These are phyloP conservation scores for Argyrosomus japonicus DNA, from an alignment of 2,113 vertebrate species.

Conservation along the genomic window DNA sequence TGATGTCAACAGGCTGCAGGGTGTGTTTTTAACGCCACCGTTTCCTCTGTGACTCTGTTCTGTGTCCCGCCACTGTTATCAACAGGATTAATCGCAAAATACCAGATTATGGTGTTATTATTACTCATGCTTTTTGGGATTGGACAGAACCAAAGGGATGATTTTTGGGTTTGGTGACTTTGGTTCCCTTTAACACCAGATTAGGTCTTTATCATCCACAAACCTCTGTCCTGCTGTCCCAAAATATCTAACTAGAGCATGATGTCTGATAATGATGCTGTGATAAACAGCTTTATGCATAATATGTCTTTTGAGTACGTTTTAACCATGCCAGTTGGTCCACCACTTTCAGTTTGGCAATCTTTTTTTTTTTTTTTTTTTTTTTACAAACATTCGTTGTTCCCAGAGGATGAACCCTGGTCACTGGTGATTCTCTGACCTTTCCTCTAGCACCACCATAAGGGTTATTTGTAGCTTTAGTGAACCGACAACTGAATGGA, in stretches of 20 bases:
- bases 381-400: not conserved
- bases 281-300: not conserved
- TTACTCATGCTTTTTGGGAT: slow-evolving; percentile 41
- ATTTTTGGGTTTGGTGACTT: slow-evolving; percentile 16
- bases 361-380: no score
- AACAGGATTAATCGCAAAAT: slow-evolving; percentile 65
- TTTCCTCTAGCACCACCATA: not conserved
- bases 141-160: slow-evolving; percentile 19
- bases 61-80: slow-evolving; percentile 41
- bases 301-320: not conserved
- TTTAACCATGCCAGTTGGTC: not conserved
- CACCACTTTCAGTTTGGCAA: not conserved
- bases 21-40: slow-evolving; percentile 47
- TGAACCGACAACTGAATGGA: not conserved
- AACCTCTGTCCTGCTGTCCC: not conserved
- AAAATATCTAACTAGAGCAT: not conserved
- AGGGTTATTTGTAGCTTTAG: not conserved
- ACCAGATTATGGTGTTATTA: slow-evolving; percentile 70
- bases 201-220: not conserved
- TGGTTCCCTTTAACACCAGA: not conserved
- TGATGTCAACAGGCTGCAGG: slow-evolving; percentile 43
- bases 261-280: not conserved
- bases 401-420: not conserved
- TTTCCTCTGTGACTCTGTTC: slow-evolving; percentile 61
- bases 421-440: not conserved